phyloP scores from a whole-genome alignment of 1,140 invertebrate genomes.

The Cyclina sinensis region DNA sequence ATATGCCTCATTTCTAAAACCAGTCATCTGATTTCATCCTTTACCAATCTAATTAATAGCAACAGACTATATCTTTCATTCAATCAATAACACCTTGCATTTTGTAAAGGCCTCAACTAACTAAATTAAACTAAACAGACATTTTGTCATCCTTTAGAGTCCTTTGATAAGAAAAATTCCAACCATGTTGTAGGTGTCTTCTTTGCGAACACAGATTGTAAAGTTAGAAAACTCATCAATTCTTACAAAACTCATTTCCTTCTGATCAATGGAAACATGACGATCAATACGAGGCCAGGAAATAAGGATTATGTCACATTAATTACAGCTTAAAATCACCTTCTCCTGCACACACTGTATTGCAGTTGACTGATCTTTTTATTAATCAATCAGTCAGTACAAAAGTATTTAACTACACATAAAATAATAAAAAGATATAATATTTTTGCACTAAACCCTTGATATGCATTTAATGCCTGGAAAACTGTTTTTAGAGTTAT shows the following conservation, averaged over 20 bases:
- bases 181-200: neutral
- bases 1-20: no score
- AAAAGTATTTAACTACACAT: no score
- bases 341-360: neutral
- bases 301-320: neutral
- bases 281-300: neutral
- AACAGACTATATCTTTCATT: neutral
- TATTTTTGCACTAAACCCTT: no score
- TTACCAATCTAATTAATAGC: no score
- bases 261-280: neutral
- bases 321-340: conserved; percentile 4
- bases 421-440: no score
- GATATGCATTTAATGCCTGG: no score
- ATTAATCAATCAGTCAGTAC: no score
- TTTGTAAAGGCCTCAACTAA: neutral
- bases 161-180: neutral
- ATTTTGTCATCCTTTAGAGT: neutral
- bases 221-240: neutral
- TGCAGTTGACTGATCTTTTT: no score
- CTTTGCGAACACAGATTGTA: neutral
- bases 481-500: no score
- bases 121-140: neutral
- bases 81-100: neutral
- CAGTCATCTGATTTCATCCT: no score
- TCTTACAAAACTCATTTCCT: neutral